phyloP scores from a whole-genome alignment of 2,888 invertebrate species.

The Apamea epomidion region DNA sequence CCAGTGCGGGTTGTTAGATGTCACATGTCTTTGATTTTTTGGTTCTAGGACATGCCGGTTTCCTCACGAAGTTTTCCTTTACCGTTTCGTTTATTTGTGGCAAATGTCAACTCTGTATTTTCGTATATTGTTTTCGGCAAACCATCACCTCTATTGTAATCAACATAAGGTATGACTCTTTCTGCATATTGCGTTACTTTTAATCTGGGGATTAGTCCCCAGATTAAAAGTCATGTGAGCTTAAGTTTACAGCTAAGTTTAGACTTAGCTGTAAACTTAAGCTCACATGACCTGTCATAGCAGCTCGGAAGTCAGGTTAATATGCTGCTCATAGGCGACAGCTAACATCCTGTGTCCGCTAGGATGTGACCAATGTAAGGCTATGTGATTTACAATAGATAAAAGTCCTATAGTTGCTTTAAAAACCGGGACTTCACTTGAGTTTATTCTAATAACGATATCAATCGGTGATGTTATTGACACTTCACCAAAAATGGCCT shows the following conservation, averaged over 20 bases:
- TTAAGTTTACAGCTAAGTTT: too few species aligned
- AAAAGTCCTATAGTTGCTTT: not conserved
- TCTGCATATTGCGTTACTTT: not conserved
- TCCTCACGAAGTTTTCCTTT: not conserved
- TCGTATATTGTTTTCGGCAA: not conserved
- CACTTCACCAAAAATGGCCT: not conserved
- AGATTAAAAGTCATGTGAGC: too few species aligned
- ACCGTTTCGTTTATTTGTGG: not conserved
- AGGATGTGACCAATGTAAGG: conserved; percentile 18
- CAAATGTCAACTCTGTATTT: not conserved
- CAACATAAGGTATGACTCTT: not conserved
- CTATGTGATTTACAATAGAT: not conserved
- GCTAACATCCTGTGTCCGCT: conserved; percentile 53
- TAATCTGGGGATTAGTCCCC: not conserved
- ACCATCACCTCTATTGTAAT: not conserved
- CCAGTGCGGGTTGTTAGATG: not conserved
- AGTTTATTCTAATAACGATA: not conserved
- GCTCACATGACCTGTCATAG: conserved; percentile 24
- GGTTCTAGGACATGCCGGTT: not conserved
- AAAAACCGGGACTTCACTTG: conserved; percentile 5
- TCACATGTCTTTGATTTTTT: not conserved
- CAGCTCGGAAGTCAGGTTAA: conserved; percentile 40
- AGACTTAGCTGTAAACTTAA: not conserved
- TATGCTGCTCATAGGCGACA: conserved; percentile 56
- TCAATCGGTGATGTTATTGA: not conserved